Conservation (phyloP, 1,140 invertebrate genomes). For the Leptestheria dahalacensis region DNA sequence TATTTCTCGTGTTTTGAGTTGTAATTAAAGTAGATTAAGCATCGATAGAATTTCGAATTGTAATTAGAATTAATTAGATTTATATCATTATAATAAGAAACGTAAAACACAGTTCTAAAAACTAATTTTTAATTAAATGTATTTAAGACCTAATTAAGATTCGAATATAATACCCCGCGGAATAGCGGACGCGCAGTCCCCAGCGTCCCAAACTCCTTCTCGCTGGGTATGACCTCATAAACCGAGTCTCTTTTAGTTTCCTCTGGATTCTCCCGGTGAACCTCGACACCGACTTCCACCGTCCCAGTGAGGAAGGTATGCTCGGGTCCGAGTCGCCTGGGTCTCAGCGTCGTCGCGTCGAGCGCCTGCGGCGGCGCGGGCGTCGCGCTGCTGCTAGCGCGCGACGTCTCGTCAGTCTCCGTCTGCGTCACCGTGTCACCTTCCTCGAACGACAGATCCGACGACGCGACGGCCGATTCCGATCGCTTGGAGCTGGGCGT, state of each 20-base stretch:
- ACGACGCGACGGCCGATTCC: constrained; percentile 2
- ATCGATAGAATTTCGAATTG: too few relatives aligned
- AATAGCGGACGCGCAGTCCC: not conserved
- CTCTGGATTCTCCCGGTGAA: not conserved
- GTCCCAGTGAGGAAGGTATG: constrained; percentile 9
- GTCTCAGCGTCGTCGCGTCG: constrained; percentile 1
- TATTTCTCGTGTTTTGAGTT: too few relatives aligned
- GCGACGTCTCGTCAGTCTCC: constrained; percentile 9
- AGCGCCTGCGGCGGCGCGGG: not conserved
- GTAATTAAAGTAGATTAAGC: too few relatives aligned
- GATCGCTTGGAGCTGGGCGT: constrained; percentile 1
- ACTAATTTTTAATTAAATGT: too few relatives aligned
- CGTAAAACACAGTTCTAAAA: too few relatives aligned
- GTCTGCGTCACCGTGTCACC: constrained; percentile 5
- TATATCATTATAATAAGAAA: too few relatives aligned
- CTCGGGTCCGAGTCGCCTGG: constrained; percentile 9
- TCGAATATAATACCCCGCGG: not conserved
- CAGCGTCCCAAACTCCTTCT: constrained; percentile 11
- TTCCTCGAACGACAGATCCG: constrained; percentile 13
- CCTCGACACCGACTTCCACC: not conserved
- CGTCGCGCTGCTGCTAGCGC: constrained; percentile 7
- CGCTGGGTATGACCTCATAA: constrained; percentile 8
- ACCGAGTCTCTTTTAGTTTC: constrained; percentile 9
- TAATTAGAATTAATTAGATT: too few relatives aligned
- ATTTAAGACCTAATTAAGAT: too few relatives aligned